Percentiles rank a stretch among this genome's conserved stretches.
These are phyloP conservation scores for Liasis olivaceus DNA, from an alignment of 2,797 vertebrate species.

Conservation along the genomic window DNA sequence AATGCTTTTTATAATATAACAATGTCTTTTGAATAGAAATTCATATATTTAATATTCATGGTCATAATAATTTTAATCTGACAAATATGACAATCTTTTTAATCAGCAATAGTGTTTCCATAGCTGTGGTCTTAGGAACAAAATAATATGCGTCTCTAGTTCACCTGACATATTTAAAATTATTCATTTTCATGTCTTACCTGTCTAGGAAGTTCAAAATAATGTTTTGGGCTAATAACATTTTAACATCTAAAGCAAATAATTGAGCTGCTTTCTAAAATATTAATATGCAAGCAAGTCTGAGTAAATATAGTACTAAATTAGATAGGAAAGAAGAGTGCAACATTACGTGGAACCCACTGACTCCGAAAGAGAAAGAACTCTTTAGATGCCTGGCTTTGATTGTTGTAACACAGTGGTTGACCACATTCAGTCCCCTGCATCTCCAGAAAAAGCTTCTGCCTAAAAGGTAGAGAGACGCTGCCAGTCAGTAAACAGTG, in stretches of 20 bases:
- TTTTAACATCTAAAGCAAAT: background rate
- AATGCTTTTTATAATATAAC: background rate
- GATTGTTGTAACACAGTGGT: background rate
- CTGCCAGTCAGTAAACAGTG: background rate
- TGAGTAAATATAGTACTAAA: background rate
- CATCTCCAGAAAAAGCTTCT: background rate
- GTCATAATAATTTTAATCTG: background rate
- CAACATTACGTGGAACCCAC: background rate
- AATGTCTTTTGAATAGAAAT: background rate
- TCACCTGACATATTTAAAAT: background rate
- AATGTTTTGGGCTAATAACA: background rate
- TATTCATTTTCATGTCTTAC: background rate
- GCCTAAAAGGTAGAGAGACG: background rate
- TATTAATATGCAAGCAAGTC: background rate
- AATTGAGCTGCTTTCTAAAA: background rate
- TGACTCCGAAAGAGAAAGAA: background rate
- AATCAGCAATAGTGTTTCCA: background rate
- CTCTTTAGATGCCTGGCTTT: background rate
- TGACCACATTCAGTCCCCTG: background rate
- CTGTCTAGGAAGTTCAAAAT: slow-evolving; percentile 11
- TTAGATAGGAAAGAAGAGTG: background rate
- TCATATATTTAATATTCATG: background rate
- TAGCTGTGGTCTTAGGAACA: background rate
- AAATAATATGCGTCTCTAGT: background rate
- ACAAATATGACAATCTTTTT: background rate